A percentile compares a stretch with the other conserved stretches of the same genome.
Conservation (phyloP, 1,140 invertebrate species). For the Drosophila nannoptera region DNA sequence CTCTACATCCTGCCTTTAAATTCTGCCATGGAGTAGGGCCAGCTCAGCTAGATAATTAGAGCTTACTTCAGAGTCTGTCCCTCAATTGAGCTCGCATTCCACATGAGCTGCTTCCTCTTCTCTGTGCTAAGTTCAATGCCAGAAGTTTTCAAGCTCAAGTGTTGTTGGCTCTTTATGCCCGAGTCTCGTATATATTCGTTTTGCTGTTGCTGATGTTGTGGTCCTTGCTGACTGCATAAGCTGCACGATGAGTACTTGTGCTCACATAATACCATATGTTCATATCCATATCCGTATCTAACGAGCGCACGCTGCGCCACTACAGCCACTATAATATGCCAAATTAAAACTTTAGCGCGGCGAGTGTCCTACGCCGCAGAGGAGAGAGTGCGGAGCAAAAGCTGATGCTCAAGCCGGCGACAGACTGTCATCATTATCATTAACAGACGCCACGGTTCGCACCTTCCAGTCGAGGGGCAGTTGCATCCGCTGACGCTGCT, state of each 20-base stretch:
- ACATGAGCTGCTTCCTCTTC: no score
- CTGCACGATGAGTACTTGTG: slow-evolving; percentile 10
- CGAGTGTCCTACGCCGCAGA: slow-evolving; percentile 65
- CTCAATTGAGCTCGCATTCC: no score
- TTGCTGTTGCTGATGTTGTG: slow-evolving; percentile 19
- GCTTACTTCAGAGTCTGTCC: no score
- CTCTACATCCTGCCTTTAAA: no score
- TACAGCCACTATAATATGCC: slow-evolving; percentile 74
- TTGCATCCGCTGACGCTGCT: slow-evolving; percentile 21
- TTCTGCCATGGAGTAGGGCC: no score
- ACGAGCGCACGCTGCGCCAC: slow-evolving; percentile 65
- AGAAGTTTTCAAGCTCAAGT: slow-evolving; percentile 39
- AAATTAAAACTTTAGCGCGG: slow-evolving; percentile 76
- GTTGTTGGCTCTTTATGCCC: neutral
- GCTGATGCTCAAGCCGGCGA: slow-evolving; percentile 56
- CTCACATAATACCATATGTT: slow-evolving; percentile 55
- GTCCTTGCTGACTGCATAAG: slow-evolving; percentile 5
- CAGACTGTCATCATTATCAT: slow-evolving; percentile 76
- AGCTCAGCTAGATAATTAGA: no score
- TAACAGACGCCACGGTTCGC: slow-evolving; percentile 67
- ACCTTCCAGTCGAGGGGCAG: slow-evolving; percentile 37
- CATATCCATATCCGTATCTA: slow-evolving; percentile 68
- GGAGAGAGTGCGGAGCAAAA: slow-evolving; percentile 33
- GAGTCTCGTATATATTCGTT: neutral
- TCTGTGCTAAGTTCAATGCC: slow-evolving; percentile 56